These are phyloP conservation scores for Solea solea DNA, from an alignment of 2,113 vertebrate genomes.

Conservation along the genomic window DNA sequence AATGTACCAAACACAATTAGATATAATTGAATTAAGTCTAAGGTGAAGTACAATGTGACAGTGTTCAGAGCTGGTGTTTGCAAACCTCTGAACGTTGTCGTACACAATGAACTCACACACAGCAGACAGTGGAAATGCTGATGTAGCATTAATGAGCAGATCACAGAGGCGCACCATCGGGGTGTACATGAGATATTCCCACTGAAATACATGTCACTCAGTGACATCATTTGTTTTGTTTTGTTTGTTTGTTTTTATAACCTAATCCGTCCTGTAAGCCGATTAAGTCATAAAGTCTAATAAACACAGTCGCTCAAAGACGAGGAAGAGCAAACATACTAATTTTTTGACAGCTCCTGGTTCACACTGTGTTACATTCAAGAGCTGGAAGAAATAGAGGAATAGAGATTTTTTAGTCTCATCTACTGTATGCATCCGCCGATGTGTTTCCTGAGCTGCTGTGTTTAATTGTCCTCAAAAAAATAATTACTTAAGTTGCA, in stretches of 20 bases:
- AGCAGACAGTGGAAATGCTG: constrained; percentile 26
- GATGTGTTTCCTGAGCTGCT: too few species aligned
- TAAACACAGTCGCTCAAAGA: not conserved
- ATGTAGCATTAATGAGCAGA: constrained; percentile 12
- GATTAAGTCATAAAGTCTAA: not conserved
- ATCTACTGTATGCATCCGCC: too few species aligned
- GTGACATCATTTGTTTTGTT: not conserved
- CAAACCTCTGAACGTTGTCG: not conserved
- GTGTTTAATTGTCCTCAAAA: too few species aligned
- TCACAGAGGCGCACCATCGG: not conserved
- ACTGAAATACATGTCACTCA: not conserved
- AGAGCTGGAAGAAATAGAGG: too few species aligned
- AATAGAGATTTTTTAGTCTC: too few species aligned
- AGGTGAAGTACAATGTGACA: not conserved
- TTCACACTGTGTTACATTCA: too few species aligned
- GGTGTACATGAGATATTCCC: too few species aligned
- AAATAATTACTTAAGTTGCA: too few species aligned
- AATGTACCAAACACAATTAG: too few species aligned
- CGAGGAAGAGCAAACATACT: not conserved
- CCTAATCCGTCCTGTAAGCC: not conserved
- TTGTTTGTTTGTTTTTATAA: not conserved
- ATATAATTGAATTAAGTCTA: too few species aligned
- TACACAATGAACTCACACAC: not conserved
- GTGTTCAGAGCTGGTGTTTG: not conserved
- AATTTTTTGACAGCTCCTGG: too few species aligned